These are phyloP conservation scores for Isaurus tuberculatus DNA, from an alignment of 92 coral and sea anemone genomes.

Conservation along the genomic window DNA sequence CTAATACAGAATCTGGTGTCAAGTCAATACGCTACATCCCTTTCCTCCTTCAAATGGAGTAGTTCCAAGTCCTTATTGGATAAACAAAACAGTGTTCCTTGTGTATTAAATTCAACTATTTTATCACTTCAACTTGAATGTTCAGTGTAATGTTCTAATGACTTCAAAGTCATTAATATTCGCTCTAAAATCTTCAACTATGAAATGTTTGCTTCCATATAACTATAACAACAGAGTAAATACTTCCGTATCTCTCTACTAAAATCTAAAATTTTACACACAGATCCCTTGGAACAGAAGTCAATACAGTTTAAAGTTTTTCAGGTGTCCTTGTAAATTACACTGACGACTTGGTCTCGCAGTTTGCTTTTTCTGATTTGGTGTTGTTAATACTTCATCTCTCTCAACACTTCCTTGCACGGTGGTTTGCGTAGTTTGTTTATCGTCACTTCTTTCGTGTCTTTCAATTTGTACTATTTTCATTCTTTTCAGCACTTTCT, in stretches of 20 bases:
- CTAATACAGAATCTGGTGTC: slow-evolving; percentile 7
- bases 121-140: not conserved
- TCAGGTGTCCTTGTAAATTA: slow-evolving; percentile 13
- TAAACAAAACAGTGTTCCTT: slow-evolving; percentile 28
- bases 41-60: slow-evolving; percentile 21
- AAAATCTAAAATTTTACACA: slow-evolving; percentile 14
- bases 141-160: too few relatives aligned
- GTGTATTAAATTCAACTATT: slow-evolving; percentile 1
- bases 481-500: slow-evolving; percentile 37
- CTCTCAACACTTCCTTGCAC: slow-evolving; percentile 14
- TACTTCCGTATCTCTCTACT: not conserved
- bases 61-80: not conserved
- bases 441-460: not conserved
- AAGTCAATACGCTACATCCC: slow-evolving; percentile 13
- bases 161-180: not conserved
- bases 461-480: slow-evolving; percentile 51
- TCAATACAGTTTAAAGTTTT: slow-evolving; percentile 22
- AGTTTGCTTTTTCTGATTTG: not conserved
- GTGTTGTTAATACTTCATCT: not conserved
- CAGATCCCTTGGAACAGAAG: slow-evolving; percentile 17
- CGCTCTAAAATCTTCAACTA: too few relatives aligned
- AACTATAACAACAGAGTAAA: slow-evolving; percentile 1
- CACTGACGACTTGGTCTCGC: not conserved
- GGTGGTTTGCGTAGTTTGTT: not conserved
- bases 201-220: slow-evolving; percentile 13